Evolutionary conservation across 2,113 vertebrate genomes (phyloP).

Genomic region (Pyxicephalus adspersus): DNA sequence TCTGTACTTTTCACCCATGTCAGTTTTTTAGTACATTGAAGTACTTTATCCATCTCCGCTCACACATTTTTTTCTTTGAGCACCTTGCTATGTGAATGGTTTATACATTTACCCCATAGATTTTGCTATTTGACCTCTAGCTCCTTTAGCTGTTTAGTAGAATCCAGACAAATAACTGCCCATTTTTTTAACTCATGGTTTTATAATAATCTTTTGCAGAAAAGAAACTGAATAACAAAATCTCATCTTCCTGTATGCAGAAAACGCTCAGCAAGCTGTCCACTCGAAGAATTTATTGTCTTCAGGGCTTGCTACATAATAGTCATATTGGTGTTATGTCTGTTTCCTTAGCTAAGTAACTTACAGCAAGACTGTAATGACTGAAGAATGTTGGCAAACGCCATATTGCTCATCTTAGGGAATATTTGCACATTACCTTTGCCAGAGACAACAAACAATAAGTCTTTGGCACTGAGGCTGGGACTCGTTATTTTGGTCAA

Average conservation of each 20-base stretch:
- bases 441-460: not conserved
- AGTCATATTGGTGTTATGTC: not conserved
- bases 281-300: constrained; percentile 59
- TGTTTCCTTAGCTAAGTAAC: not conserved
- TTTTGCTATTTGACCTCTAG: too few relatives aligned
- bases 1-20: too few relatives aligned
- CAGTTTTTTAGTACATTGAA: too few relatives aligned
- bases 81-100: too few relatives aligned
- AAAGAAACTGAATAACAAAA: constrained; percentile 69
- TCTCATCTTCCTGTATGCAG: constrained; percentile 60
- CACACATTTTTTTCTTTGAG: too few relatives aligned
- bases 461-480: not conserved
- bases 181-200: constrained; percentile 2
- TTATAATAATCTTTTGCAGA: constrained; percentile 72
- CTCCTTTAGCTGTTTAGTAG: too few relatives aligned
- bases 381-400: not conserved
- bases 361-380: not conserved
- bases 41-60: too few relatives aligned
- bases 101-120: too few relatives aligned
- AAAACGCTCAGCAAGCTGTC: constrained; percentile 64
- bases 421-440: not conserved
- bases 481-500: not conserved
- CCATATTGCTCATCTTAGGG: not conserved
- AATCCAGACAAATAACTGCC: not conserved
- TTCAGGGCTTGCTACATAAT: constrained; percentile 45